phyloP scores from a whole-genome alignment of 2,888 invertebrate genomes.

The Matsumyia berberina region DNA sequence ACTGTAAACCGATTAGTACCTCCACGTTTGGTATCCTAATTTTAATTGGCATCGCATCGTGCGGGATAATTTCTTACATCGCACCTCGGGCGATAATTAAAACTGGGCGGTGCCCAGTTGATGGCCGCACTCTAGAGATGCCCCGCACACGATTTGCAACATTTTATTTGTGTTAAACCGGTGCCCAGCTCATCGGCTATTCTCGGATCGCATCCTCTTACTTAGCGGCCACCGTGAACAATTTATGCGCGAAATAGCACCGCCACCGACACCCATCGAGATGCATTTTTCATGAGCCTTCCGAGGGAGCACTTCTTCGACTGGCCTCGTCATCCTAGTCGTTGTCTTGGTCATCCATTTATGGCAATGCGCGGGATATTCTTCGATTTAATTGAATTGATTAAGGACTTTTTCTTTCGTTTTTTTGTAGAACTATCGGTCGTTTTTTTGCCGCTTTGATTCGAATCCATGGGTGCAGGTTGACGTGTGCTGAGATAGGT shows the following conservation, averaged over 20 bases:
- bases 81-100: constrained; percentile 70
- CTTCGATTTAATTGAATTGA: constrained; percentile 74
- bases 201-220: constrained; percentile 39
- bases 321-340: constrained; percentile 7
- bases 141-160: constrained; percentile 36
- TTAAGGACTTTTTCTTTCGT: constrained; percentile 55
- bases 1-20: constrained; percentile 22
- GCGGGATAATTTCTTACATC: constrained; percentile 41
- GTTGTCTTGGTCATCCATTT: constrained; percentile 26
- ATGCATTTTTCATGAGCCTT: constrained; percentile 74
- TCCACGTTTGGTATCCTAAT: constrained; percentile 36
- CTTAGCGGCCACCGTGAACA: constrained; percentile 33
- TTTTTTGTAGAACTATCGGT: constrained; percentile 2
- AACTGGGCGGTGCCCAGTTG: constrained; percentile 61
- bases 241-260: constrained; percentile 69
- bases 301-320: constrained; percentile 15
- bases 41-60: constrained; percentile 52
- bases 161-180: constrained; percentile 45
- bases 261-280: constrained; percentile 65
- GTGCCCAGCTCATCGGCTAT: constrained; percentile 57
- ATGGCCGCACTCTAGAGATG: constrained; percentile 1
- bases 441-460: constrained; percentile 15
- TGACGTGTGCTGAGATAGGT: constrained; percentile 21
- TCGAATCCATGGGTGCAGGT: constrained; percentile 16
- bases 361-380: constrained; percentile 39